Conservation (phyloP, 1,140 invertebrate genomes). For the Pseudomyrmex concolor region DNA sequence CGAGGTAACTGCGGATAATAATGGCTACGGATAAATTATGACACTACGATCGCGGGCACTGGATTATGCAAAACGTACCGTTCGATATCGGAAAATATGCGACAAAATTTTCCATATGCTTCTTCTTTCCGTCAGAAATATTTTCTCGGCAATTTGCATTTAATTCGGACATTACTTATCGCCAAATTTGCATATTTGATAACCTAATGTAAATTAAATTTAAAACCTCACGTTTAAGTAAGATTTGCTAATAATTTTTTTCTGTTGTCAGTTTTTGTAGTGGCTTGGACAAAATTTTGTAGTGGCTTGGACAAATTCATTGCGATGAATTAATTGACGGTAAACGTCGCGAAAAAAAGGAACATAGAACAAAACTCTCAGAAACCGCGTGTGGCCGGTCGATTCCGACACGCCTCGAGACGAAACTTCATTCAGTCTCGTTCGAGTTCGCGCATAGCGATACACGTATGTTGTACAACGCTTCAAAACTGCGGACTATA, state of each 20-base stretch:
- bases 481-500: conserved; percentile 58
- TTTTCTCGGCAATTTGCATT: conserved; percentile 43
- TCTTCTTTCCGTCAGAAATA: conserved; percentile 48
- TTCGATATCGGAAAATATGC: conserved; percentile 57
- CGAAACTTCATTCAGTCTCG: conserved; percentile 63
- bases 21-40: conserved; percentile 56
- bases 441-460: conserved; percentile 49
- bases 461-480: conserved; percentile 34
- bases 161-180: conserved; percentile 36
- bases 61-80: conserved; percentile 56
- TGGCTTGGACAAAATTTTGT: background rate
- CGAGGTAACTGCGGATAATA: conserved; percentile 44
- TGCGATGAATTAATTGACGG: conserved; percentile 34
- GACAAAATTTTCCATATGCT: conserved; percentile 52
- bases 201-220: conserved; percentile 15
- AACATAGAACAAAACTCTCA: background rate
- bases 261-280: background rate
- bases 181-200: conserved; percentile 16
- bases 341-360: conserved; percentile 3
- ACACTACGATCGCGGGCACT: conserved; percentile 41
- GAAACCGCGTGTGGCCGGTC: conserved; percentile 29
- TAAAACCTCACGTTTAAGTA: too few relatives aligned
- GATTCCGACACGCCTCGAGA: conserved; percentile 43
- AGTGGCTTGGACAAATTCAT: background rate
- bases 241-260: conserved; percentile 26